Evolutionary conservation across 2,888 invertebrate species (phyloP), one percentile per base, ranked within the genome.

Genomic region (Aphidius colemani): DNA sequence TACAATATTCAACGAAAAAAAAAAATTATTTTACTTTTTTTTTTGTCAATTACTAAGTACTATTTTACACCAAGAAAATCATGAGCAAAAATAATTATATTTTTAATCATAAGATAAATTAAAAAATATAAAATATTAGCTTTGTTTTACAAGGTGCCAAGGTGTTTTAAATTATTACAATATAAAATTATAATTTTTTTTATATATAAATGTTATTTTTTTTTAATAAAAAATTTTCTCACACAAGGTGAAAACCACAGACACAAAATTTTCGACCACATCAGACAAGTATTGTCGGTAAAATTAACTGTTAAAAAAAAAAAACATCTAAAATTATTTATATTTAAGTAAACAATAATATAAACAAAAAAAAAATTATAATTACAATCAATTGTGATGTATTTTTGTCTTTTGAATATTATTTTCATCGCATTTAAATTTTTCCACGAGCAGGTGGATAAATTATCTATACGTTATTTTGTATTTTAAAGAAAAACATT

Each of bases 211-310:
- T 48, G 48, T 44, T 13, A 53, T 48, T 30, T 46, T 39, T 39
- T 46, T 46, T 41, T 55, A 65, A 69, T 66, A 66, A 67, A 66
- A 69, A 66, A 74, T 73, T 74, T 75, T 74, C 72, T 73, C 74
- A 71, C 72, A 76, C 72, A 71, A 72, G 72, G 72, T 72, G 74
- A 70, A 74, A 75, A 76, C 76, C 76, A 70, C 75, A 74, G 69
- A 70, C 71, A 70, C 70, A 69, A 71, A 71, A 66, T 66, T 53
- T 61, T 53, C 69, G 65, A 76, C 76, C 75, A 75, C 75, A 75
- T 74, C 74, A 75, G 63, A 68, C 64, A 65, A 64, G 70, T 71
- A 30, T 30, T 70, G 72, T 70, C 71, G 67, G 65, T 66, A 66
- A 68, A 30, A 30, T 30, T 30, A 30, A 30, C 30, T 30, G 30